Conservation (phyloP, 2,113 vertebrate species). For the Pycnonotus jocosus region DNA sequence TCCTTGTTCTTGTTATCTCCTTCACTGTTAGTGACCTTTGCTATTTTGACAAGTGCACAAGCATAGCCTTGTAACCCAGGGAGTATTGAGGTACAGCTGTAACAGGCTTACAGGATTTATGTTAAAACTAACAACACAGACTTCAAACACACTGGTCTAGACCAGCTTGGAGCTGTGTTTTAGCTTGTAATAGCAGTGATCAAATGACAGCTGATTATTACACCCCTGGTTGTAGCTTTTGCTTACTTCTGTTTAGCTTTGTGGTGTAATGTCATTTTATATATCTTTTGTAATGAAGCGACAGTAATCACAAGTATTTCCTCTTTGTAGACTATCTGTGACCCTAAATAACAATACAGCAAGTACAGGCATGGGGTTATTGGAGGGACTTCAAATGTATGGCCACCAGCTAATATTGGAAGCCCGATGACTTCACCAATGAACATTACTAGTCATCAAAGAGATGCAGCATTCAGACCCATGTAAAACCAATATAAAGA, state of each 20-base stretch:
- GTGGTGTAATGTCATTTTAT: background rate
- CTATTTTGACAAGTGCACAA: constrained; percentile 4
- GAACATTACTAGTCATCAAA: background rate
- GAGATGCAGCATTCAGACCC: background rate
- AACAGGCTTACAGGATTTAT: background rate
- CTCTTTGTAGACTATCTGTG: background rate
- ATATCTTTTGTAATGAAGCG: background rate
- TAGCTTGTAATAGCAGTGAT: background rate
- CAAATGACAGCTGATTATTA: background rate
- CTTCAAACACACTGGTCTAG: background rate
- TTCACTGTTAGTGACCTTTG: background rate
- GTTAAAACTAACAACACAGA: background rate
- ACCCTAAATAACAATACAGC: background rate
- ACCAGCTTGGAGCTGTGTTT: background rate
- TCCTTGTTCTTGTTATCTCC: background rate
- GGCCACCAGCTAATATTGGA: background rate
- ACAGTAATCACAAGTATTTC: background rate
- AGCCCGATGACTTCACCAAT: background rate
- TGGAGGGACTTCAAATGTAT: background rate
- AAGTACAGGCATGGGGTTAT: background rate
- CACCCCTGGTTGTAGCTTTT: background rate
- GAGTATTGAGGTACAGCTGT: background rate
- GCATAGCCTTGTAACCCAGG: background rate
- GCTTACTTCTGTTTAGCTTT: background rate
- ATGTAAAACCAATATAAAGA: background rate